Conservation (phyloP, 2,797 vertebrate species). For the Etheostoma perlongum region DNA sequence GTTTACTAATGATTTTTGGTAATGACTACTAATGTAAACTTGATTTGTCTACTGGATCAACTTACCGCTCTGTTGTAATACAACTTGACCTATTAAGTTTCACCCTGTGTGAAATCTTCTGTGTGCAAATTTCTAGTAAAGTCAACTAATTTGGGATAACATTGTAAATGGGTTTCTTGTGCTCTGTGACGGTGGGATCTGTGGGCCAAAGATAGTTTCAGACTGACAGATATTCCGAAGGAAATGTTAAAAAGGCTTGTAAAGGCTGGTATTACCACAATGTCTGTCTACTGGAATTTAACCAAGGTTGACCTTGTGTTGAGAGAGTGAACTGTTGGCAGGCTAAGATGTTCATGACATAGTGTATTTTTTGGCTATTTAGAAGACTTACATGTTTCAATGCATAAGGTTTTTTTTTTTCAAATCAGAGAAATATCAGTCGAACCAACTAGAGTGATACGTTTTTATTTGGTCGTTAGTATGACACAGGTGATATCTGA, state of each 20-base stretch:
- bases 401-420: background rate
- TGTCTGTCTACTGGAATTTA: slow-evolving; percentile 35
- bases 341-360: no score
- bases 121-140: no score
- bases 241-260: background rate
- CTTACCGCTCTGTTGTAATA: no score
- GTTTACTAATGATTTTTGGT: no score
- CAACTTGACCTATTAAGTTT: no score
- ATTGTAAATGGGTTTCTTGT: no score
- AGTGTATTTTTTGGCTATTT: background rate
- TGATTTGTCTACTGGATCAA: no score
- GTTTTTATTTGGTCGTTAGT: background rate
- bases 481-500: background rate
- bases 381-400: background rate
- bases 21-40: no score
- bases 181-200: no score
- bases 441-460: background rate
- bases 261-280: slow-evolving; percentile 9
- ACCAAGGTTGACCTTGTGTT: slow-evolving; percentile 10
- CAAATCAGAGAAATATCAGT: background rate
- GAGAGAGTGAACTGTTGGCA: background rate
- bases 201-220: background rate
- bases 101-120: no score
- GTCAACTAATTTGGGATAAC: no score
- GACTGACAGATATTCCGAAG: slow-evolving; percentile 5